phyloP scores from a whole-genome alignment of 2,888 invertebrate genomes.

The Terebella lapidaria region DNA sequence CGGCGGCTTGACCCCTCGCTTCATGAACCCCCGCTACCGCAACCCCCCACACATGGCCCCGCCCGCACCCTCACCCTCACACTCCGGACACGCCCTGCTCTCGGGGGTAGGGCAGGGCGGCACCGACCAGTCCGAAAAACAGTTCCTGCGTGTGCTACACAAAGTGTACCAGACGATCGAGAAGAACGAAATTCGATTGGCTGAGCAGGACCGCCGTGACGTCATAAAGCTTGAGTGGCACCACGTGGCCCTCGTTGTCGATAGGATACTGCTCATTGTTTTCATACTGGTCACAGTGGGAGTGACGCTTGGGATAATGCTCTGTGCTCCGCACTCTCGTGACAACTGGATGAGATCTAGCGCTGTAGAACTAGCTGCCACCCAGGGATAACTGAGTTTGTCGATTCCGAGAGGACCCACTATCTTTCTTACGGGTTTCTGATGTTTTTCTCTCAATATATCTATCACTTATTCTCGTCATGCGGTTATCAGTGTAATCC shows the following conservation, averaged over 20 bases:
- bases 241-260: conserved; percentile 70
- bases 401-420: too few relatives aligned
- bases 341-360: background rate
- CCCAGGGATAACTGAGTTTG: too few relatives aligned
- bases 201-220: conserved; percentile 74
- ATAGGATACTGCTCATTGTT: conserved; percentile 58
- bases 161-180: conserved; percentile 73
- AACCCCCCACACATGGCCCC: conserved; percentile 11
- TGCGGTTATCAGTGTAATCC: too few relatives aligned
- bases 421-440: too few relatives aligned
- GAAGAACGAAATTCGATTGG: conserved; percentile 69
- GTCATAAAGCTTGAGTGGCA: conserved; percentile 77
- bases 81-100: conserved; percentile 3
- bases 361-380: background rate
- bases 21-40: conserved; percentile 26
- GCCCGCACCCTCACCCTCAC: background rate
- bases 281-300: conserved; percentile 56
- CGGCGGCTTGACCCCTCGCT: conserved; percentile 36
- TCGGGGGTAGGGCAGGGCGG: background rate
- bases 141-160: conserved; percentile 65
- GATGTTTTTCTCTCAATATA: too few relatives aligned
- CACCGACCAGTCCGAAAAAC: conserved; percentile 58
- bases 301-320: conserved; percentile 53
- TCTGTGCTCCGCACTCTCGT: conserved; percentile 49
- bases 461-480: too few relatives aligned